Evolutionary conservation across 2,888 invertebrate genomes (phyloP).

Genomic region (Xestia sexstrigata): DNA sequence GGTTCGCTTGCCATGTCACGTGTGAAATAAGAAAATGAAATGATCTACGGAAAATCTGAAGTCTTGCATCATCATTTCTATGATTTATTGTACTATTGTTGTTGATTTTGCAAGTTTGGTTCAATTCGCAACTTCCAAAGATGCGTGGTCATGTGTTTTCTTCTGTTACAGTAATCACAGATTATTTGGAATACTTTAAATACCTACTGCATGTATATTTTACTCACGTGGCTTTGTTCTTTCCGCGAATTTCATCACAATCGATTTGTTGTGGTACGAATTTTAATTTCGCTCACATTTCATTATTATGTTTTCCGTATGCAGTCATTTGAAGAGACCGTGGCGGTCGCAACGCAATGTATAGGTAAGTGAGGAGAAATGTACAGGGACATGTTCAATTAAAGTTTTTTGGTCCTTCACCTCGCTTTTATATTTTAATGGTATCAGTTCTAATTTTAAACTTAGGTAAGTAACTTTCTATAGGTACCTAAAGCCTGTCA

Average conservation of each 20-base stretch:
- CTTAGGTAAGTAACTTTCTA: not conserved
- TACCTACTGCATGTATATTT: constrained; percentile 16
- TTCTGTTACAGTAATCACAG: not conserved
- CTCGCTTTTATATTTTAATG: constrained; percentile 16
- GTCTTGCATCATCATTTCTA: not conserved
- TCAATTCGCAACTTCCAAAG: not conserved
- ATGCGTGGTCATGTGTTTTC: not conserved
- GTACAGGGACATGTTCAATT: constrained; percentile 7
- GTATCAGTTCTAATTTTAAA: constrained; percentile 2
- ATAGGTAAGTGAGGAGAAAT: constrained; percentile 1
- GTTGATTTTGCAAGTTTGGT: not conserved
- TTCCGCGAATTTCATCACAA: constrained; percentile 48
- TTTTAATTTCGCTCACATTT: constrained; percentile 45
- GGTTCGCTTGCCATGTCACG: not conserved
- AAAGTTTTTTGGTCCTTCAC: constrained; percentile 15
- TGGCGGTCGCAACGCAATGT: not conserved
- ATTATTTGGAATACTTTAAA: not conserved
- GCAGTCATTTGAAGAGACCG: constrained; percentile 18
- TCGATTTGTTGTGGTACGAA: constrained; percentile 53
- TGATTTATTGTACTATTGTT: not conserved
- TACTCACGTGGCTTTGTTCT: constrained; percentile 31
- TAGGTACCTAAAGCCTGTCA: not conserved
- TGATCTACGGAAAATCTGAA: not conserved
- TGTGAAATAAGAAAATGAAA: not conserved
- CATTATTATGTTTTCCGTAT: constrained; percentile 30